These are phyloP conservation scores for Falco columbarius DNA, from an alignment of 2,797 vertebrate genomes.

Conservation along the genomic window DNA sequence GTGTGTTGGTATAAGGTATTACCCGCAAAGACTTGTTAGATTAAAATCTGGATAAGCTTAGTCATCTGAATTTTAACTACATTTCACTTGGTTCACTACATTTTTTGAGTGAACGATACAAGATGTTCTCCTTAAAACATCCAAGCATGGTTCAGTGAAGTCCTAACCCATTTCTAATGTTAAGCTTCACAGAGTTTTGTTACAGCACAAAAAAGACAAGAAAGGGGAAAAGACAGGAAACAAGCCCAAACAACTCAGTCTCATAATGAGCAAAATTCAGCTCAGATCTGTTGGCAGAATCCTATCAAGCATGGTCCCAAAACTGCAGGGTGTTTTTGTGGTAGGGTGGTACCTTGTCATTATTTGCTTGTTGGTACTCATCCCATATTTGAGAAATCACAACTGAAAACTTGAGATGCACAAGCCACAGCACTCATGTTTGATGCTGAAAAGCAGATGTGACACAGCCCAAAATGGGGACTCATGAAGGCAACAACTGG, in stretches of 20 bases:
- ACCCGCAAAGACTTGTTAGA: neutral
- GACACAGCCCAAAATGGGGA: neutral
- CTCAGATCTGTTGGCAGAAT: neutral
- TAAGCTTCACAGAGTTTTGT: neutral
- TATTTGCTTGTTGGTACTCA: neutral
- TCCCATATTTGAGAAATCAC: neutral
- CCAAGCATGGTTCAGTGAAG: neutral
- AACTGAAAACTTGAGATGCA: neutral
- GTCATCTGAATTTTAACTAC: neutral
- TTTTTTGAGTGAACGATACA: neutral
- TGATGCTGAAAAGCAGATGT: neutral
- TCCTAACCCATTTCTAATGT: neutral
- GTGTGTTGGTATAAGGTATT: neutral
- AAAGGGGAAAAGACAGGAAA: slow-evolving; percentile 19
- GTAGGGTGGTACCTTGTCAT: neutral
- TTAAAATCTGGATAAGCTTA: neutral
- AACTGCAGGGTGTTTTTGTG: neutral
- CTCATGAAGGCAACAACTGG: rapidly evolving
- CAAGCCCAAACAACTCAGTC: neutral
- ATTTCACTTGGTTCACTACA: neutral
- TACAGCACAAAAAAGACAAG: neutral
- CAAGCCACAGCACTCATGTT: neutral
- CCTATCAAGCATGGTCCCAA: neutral
- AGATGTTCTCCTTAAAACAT: neutral
- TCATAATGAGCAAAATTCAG: slow-evolving; percentile 20